Base-by-base conservation (phyloP, 1,140 invertebrate species). In the Pseudomyrmex dendroicus region DNA sequence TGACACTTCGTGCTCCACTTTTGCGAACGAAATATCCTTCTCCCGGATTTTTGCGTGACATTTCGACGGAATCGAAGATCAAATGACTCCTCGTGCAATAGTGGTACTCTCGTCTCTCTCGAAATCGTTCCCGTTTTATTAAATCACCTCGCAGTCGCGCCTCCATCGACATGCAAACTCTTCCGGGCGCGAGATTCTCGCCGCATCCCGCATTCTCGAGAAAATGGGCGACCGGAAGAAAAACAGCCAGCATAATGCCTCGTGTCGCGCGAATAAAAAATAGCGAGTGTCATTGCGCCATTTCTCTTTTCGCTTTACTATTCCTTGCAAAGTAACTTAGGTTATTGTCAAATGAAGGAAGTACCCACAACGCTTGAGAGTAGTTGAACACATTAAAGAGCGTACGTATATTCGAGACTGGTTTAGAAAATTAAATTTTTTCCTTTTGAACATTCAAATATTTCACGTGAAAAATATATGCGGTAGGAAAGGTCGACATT, bases 121-220 rank as follows among this genome's bases (percentile, higher is more conserved):
- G n/a, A 59, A 63, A 72, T 82, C 57, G 57, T 72, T 72, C 25
- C 25, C 3, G 50, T 70, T 82, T 84, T 84, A 84, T 84, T 82
- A 82, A 82, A 84, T 84, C 17, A 84, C 9, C 59, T 72, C 48
- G 2, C 20, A 5, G 35, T 35, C 48, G 25, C 22, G n/a, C n/a
- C 70, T 35, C 48, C 12, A 13, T 73, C 22, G 17, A 72, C 44
- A 84, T 72, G 66, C 76, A 80, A 84, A 84, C 72, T 46, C n/a
- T 15, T 44, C 44, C 44, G 12, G 2, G 59, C 48, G 15, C n/a
- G 22, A 63, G 13, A 35, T 80, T 72, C 72, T 50, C 13, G n/a
- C 54, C 22, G 46, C 15, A 25, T 64, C 15, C 8, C 12, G 7
- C 1, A 2, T 35, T 35, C n/a, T 54, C 12, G 46, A 20, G 35